Evolutionary conservation across 1,140 invertebrate species (phyloP), one percentile per base, ranked within the genome.

Genomic region (Drosophila nikananu): DNA sequence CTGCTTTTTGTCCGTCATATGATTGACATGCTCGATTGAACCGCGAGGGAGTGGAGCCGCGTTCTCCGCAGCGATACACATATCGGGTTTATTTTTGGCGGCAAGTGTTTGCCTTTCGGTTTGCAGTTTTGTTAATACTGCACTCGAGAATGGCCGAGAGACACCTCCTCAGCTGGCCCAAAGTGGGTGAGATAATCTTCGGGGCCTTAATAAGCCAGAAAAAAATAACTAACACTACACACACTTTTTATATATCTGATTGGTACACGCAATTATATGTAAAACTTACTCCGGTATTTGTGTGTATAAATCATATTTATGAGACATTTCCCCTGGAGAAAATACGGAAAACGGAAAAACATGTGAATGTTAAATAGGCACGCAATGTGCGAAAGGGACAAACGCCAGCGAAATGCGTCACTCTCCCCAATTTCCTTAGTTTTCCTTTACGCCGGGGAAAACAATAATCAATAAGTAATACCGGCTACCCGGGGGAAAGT

Each of bases 111-210:
- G 55, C 71, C 21, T 74, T 74, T 35, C 23, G 44, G 27, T 74
- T 73, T 73, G 71, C 71, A 74, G 71, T 73, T 74, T 74, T 74
- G 71, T 74, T 74, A 74, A 74, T 74, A 74, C 71, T 74, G 71
- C 71, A 74, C 71, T 74, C 46, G 70, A 72, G 46, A 13, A 30
- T 58, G 35, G 21, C 27, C 52, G 52, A 72, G 52, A 72, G 37
- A 73, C 70, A 61, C 70, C 70, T 73, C 27, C 41, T 65, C 39
- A 30, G 25, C 19, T 39, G 41, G 61, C 21, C 63, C 37, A 68
- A 23, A 51, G 32, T 64, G 41, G 51, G 51, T 46, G 41, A 49
- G 41, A 73, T n/a, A n/a, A n/a, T 73, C 70, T 59, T 35, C 19
- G n/a, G 6, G 5, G 35, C 15, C 35, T 49, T 58, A 70, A 72